Evolutionary conservation across 2,113 vertebrate species (phyloP).

Genomic region (Erythrocebus patas): DNA sequence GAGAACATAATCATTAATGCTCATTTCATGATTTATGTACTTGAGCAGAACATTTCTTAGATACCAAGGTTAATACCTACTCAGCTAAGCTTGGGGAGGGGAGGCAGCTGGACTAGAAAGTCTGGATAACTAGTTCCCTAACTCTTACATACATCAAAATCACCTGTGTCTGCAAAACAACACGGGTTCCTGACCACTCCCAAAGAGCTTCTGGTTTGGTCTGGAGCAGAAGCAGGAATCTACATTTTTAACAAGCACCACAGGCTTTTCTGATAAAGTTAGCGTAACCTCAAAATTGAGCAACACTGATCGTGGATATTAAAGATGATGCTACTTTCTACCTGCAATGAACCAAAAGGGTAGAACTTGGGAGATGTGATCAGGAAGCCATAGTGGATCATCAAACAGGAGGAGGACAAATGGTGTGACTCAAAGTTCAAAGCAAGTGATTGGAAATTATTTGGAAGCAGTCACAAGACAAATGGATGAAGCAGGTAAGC

Average conservation of each 20-base stretch:
- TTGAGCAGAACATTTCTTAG: not conserved
- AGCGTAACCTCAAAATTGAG: not conserved
- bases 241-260: not conserved
- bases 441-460: not conserved
- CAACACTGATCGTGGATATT: not conserved
- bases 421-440: not conserved
- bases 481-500: not conserved
- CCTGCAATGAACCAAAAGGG: not conserved
- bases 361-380: not conserved
- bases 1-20: not conserved
- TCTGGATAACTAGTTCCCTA: not conserved
- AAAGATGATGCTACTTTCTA: not conserved
- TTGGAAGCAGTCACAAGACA: not conserved
- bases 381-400: not conserved
- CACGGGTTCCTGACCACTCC: not conserved
- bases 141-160: not conserved
- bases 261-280: not conserved
- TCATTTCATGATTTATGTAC: not conserved
- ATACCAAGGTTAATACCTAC: not conserved
- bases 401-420: not conserved
- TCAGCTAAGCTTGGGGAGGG: not conserved
- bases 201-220: not conserved
- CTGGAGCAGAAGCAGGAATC: not conserved
- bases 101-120: not conserved
- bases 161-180: not conserved